Evolutionary conservation across 2,113 vertebrate species (phyloP).

Genomic region (Bungarus multicinctus): DNA sequence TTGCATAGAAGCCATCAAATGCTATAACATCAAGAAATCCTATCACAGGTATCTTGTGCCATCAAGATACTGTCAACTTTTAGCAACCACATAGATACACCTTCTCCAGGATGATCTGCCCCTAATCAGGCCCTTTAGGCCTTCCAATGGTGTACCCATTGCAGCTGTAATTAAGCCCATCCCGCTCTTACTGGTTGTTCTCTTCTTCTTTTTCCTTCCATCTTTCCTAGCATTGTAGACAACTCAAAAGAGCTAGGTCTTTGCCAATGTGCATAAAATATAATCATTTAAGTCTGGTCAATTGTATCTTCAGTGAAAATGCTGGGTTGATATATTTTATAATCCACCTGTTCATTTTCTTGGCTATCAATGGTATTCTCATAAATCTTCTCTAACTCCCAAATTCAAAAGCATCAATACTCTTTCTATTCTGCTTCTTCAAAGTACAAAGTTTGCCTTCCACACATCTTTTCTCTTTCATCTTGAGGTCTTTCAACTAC

Average conservation of each 20-base stretch:
- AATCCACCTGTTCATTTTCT: neutral
- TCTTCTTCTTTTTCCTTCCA: neutral
- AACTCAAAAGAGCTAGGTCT: neutral
- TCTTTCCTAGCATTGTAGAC: neutral
- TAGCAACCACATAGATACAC: neutral
- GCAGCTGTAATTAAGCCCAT: neutral
- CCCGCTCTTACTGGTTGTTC: neutral
- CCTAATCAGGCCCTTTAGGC: neutral
- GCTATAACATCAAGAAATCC: neutral
- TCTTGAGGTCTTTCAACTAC: neutral
- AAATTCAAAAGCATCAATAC: neutral
- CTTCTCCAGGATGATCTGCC: neutral
- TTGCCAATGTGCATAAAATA: neutral
- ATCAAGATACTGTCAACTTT: neutral
- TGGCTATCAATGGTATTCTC: neutral
- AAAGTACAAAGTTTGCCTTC: neutral
- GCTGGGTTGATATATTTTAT: neutral
- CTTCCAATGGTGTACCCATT: neutral
- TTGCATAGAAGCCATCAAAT: neutral
- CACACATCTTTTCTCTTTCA: neutral
- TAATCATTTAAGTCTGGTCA: neutral
- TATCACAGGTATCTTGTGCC: too few relatives aligned
- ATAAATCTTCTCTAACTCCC: neutral
- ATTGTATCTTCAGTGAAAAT: neutral
- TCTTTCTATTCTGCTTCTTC: neutral